These are phyloP conservation scores for Reticulitermes lucifugus DNA, from an alignment of 2,888 invertebrate species.

Conservation along the genomic window DNA sequence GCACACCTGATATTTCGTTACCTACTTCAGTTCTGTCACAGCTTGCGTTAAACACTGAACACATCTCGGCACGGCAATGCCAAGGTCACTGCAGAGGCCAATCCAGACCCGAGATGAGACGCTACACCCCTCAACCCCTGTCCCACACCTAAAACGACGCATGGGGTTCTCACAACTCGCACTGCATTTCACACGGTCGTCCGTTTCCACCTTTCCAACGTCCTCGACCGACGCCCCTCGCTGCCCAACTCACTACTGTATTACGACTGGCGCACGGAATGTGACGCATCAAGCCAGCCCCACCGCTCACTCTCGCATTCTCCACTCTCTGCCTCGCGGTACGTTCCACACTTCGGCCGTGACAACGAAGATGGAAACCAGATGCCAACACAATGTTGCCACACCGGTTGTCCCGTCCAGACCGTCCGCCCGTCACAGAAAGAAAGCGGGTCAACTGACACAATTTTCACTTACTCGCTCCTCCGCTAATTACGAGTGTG, in stretches of 20 bases:
- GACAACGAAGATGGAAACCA: conserved; percentile 50
- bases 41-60: no score
- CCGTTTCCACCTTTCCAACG: conserved; percentile 46
- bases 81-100: conserved; percentile 1
- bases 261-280: not conserved
- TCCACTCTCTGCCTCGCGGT: conserved; percentile 29
- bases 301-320: conserved; percentile 23
- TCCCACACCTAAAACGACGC: not conserved
- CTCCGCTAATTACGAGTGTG: conserved; percentile 12
- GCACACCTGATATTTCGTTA: no score
- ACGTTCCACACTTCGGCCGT: conserved; percentile 17
- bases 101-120: not conserved
- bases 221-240: conserved; percentile 49
- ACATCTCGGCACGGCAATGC: not conserved
- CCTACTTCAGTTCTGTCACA: no score
- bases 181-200: conserved; percentile 37
- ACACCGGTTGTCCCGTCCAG: conserved; percentile 5
- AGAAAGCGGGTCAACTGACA: conserved; percentile 40
- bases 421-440: conserved; percentile 32
- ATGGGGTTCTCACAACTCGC: not conserved
- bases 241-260: conserved; percentile 20
- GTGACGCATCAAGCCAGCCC: conserved; percentile 33
- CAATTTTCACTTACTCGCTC: conserved; percentile 43
- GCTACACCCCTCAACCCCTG: not conserved
- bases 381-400: conserved; percentile 50